Evolutionary conservation across 2,113 vertebrate species (phyloP).

Genomic region (Columba janthina): DNA sequence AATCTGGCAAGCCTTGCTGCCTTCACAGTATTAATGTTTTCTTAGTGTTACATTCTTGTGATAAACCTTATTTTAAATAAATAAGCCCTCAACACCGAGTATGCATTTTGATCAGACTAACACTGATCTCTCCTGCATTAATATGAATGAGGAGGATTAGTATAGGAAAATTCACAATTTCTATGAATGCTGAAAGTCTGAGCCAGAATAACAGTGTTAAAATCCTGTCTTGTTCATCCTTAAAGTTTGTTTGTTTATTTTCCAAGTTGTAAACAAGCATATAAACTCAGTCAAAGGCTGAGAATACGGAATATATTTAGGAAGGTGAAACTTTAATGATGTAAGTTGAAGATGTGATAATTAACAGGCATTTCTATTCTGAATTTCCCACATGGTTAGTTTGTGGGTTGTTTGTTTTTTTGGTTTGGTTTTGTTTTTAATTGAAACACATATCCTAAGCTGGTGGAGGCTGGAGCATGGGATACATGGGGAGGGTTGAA

Average conservation of each 20-base stretch:
- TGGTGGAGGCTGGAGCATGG: not conserved
- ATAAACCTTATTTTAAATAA: conserved; percentile 34
- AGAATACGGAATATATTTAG: not conserved
- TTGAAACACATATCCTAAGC: not conserved
- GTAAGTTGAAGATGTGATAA: not conserved
- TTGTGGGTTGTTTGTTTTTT: not conserved
- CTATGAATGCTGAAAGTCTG: not conserved
- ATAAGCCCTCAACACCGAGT: not conserved
- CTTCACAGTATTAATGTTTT: conserved; percentile 19
- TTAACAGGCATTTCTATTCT: not conserved
- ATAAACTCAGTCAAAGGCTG: not conserved
- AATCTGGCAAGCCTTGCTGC: not conserved
- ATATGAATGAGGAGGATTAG: conserved; percentile 58
- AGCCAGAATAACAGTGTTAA: not conserved
- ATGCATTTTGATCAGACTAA: conserved; percentile 35
- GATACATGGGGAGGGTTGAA: not conserved
- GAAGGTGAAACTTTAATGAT: not conserved
- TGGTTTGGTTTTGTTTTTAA: too few relatives aligned
- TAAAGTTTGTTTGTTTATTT: not conserved
- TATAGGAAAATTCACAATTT: not conserved
- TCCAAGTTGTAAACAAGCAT: not conserved
- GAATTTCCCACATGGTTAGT: not conserved
- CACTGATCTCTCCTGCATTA: conserved; percentile 24
- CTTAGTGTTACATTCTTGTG: not conserved
- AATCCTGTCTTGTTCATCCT: not conserved